phyloP scores from a whole-genome alignment of 2,797 vertebrate genomes.

The Chaetophractus vellerosus region DNA sequence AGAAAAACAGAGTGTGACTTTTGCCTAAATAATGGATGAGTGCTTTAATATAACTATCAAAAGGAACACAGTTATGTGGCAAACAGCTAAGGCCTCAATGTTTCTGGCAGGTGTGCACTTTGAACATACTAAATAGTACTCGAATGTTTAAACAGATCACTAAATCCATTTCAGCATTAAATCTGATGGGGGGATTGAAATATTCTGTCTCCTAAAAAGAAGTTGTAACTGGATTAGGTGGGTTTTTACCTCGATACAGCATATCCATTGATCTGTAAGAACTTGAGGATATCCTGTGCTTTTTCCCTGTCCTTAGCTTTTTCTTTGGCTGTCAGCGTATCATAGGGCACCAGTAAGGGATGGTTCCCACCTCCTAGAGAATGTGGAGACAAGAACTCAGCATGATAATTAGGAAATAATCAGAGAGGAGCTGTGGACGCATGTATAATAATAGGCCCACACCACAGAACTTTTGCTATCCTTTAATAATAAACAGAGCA shows the following conservation, averaged over 20 bases:
- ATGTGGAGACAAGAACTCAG: constrained; percentile 74
- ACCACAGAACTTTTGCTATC: fast-evolving
- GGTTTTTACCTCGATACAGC: constrained; percentile 93
- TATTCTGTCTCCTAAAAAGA: background rate
- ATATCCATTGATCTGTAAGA: constrained; percentile 97
- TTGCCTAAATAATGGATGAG: background rate
- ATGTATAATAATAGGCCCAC: fast-evolving
- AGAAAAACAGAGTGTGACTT: background rate
- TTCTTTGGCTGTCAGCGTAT: constrained; percentile 97
- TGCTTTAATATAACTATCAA: background rate
- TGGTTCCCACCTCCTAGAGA: constrained; percentile 96
- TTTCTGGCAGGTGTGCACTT: background rate
- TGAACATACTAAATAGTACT: background rate
- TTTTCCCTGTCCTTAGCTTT: constrained; percentile 97
- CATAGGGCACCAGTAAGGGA: constrained; percentile 97
- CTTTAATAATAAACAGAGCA: too few relatives aligned
- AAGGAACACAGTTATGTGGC: background rate
- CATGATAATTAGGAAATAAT: background rate
- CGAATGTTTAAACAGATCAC: background rate
- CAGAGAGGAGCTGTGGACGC: background rate
- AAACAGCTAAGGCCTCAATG: background rate
- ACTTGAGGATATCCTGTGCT: constrained; percentile 97
- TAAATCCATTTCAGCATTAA: background rate
- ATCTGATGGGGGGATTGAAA: background rate
- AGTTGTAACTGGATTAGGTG: too few relatives aligned